Evolutionary conservation across 2,888 invertebrate genomes (phyloP).

Genomic region (Deilephila porcellus): DNA sequence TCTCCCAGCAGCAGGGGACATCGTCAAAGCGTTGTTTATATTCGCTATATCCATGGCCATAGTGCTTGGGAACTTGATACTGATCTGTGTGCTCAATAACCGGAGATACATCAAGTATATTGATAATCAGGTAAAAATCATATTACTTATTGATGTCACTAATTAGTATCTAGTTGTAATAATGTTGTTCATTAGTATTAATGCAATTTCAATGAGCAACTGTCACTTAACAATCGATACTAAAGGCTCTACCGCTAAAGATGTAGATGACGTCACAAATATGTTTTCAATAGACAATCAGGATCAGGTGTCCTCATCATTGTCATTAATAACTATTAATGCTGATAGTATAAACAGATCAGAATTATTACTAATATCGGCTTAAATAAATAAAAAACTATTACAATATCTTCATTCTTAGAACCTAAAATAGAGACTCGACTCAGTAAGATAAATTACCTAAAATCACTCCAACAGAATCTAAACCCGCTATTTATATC

Average conservation of each 20-base stretch:
- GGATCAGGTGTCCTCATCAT: too few relatives aligned
- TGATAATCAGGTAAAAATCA: conserved; percentile 90
- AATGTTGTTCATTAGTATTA: too few relatives aligned
- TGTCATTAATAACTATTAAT: too few relatives aligned
- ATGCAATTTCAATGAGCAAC: too few relatives aligned
- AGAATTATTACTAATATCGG: too few relatives aligned
- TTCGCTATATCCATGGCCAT: conserved; percentile 91
- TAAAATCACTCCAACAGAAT: not conserved
- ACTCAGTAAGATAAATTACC: not conserved
- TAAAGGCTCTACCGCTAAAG: too few relatives aligned
- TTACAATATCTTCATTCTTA: not conserved
- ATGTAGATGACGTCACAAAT: too few relatives aligned
- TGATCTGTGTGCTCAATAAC: conserved; percentile 93
- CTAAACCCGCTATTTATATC: conserved; percentile 46
- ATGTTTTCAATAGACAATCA: too few relatives aligned
- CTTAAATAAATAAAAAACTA: too few relatives aligned
- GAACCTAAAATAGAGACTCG: not conserved
- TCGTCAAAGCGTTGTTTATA: conserved; percentile 91
- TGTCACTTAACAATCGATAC: too few relatives aligned
- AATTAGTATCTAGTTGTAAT: not conserved
- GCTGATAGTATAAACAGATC: too few relatives aligned
- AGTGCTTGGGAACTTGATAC: conserved; percentile 90
- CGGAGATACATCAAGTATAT: conserved; percentile 93
- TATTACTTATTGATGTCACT: too few relatives aligned
- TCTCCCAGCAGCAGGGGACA: conserved; percentile 88